These are phyloP conservation scores for Dromaius novaehollandiae DNA, from an alignment of 2,113 vertebrate species.

Conservation along the genomic window DNA sequence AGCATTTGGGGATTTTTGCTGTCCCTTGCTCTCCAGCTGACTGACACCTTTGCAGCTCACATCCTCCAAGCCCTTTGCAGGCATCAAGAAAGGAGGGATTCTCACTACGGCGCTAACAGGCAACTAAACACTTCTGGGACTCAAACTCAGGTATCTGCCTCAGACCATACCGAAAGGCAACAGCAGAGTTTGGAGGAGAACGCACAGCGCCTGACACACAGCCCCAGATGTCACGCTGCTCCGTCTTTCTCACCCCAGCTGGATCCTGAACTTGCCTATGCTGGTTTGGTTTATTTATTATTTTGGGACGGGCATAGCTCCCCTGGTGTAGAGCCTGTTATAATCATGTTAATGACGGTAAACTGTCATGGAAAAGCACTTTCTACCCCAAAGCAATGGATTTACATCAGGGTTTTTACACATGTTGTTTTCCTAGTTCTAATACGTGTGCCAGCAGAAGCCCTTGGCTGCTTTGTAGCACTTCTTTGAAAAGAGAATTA, in stretches of 20 bases:
- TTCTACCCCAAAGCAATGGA: slow-evolving; percentile 16
- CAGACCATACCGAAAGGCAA: not conserved
- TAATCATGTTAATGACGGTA: not conserved
- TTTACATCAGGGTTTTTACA: slow-evolving; percentile 19
- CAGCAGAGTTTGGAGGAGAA: not conserved
- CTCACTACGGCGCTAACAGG: rapidly evolving
- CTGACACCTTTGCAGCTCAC: rapidly evolving
- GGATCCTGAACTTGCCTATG: slow-evolving; percentile 14
- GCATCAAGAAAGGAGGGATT: not conserved
- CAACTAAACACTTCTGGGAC: rapidly evolving
- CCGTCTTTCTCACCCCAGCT: not conserved
- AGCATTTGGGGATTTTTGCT: rapidly evolving
- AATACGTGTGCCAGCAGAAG: slow-evolving; percentile 35
- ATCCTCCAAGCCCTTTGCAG: not conserved
- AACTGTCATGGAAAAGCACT: slow-evolving; percentile 5
- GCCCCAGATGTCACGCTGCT: not conserved
- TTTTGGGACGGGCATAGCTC: not conserved
- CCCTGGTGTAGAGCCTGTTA: not conserved
- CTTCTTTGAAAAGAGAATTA: not conserved
- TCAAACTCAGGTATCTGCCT: rapidly evolving
- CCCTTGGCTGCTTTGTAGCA: not conserved
- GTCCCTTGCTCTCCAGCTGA: not conserved
- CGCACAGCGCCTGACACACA: not conserved
- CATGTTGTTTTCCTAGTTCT: not conserved
- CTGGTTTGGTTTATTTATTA: slow-evolving; percentile 44